Evolutionary conservation across 2,888 invertebrate genomes (phyloP).

Genomic region (Junonia oenone): DNA sequence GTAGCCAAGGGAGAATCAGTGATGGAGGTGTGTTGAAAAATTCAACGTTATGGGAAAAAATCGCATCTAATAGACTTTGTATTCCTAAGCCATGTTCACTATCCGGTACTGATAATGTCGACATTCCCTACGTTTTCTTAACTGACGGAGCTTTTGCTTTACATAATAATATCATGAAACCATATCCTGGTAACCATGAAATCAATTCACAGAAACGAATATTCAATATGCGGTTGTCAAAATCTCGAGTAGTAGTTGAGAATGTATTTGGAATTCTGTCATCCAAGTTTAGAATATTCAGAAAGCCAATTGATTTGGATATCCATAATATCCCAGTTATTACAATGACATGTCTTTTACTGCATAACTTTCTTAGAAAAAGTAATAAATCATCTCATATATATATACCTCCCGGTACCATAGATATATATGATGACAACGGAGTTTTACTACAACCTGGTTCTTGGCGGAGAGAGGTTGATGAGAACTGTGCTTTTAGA

Average conservation of each 20-base stretch:
- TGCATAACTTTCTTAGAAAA: too few species aligned
- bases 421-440: conserved; percentile 29
- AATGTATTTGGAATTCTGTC: conserved; percentile 19
- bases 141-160: conserved; percentile 27
- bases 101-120: conserved; percentile 3
- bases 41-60: conserved; percentile 13
- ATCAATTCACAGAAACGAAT: conserved; percentile 7
- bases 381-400: conserved; percentile 17
- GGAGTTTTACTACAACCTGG: conserved; percentile 23
- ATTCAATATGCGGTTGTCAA: conserved; percentile 16
- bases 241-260: conserved; percentile 23
- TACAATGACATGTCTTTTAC: too few species aligned
- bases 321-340: too few species aligned
- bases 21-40: conserved; percentile 17
- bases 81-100: neutral
- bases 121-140: conserved; percentile 24
- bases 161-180: conserved; percentile 15
- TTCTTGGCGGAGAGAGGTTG: conserved; percentile 26
- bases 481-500: conserved; percentile 25
- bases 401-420: conserved; percentile 33
- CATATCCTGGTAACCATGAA: conserved; percentile 12
- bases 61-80: neutral
- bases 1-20: conserved; percentile 25
- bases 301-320: conserved; percentile 2
- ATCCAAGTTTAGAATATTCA: conserved; percentile 13